Base-by-base conservation (phyloP, 1,140 invertebrate genomes). In the Bombus haemorrhoidalis region DNA sequence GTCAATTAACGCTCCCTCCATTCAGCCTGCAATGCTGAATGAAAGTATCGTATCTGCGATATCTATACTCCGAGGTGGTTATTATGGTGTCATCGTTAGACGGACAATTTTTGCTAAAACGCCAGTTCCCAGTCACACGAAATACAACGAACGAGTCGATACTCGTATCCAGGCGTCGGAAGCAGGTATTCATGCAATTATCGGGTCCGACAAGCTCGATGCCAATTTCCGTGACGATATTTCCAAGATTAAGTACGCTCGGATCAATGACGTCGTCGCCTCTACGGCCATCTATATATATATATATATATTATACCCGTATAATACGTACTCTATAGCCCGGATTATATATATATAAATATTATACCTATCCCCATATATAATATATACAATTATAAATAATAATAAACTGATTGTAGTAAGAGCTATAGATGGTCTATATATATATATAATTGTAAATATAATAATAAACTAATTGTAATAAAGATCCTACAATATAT, bases 141-240 rank as follows among this genome's bases (percentile, higher is more conserved):
- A 53, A 53, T 53, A 8, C 47, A 53, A 64, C 39, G 71, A 59
- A 9, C 15, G 9, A 62, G 79, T 86, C 75, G 79, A 83, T 83
- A 76, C 59, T 85, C 64, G 75, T 43, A 81, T 41, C 78, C 80
- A 43, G 79, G 77, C 59, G 71, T 80, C 86, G 87, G 83, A 86
- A 81, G 74, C 57, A 74, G 75, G n/a, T 87, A 80, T 87, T 88
- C 86, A 81, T 81, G 76, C 83, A 86, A 89, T 89, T 87, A 89
- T 86, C 79, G 86, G 82, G 53, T 2, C 41, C 28, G 81, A 78
- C 82, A 28, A 79, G 81, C 79, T 87, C 74, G 79, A 89, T 88
- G 81, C 88, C 88, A 89, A 89, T 89, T 89, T 83, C 86, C 86
- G 79, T 81, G 86, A 89, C 81, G 68, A 87, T 87, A 86, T 87